Evolutionary conservation across 2,797 vertebrate species (phyloP).

Genomic region (Pantherophis alleghaniensis): DNA sequence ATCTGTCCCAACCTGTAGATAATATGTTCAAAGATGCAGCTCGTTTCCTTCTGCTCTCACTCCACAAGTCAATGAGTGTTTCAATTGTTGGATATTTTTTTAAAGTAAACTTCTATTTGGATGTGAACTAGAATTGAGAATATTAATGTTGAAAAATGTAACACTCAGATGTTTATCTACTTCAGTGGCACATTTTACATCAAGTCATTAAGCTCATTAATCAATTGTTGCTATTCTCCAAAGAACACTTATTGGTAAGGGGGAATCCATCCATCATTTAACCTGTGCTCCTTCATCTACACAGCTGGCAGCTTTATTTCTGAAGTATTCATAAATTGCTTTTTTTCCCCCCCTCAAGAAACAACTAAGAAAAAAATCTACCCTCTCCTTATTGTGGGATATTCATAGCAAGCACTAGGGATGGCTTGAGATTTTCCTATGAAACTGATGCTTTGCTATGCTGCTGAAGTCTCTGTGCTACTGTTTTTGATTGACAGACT

Average conservation of each 20-base stretch:
- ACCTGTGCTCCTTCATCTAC: constrained; percentile 11
- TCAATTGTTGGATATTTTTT: neutral
- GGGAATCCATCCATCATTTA: constrained; percentile 16
- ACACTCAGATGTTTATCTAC: neutral
- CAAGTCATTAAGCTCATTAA: constrained; percentile 33
- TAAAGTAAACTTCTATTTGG: neutral
- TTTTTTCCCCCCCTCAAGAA: constrained; percentile 3
- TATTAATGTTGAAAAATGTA: constrained; percentile 13
- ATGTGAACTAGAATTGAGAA: neutral
- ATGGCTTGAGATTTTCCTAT: constrained; percentile 12
- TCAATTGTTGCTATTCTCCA: constrained; percentile 27
- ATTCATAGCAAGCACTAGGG: neutral
- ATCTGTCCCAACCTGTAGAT: neutral
- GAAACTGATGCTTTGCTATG: constrained; percentile 10
- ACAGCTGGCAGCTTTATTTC: constrained; percentile 14
- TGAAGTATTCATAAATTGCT: constrained; percentile 30
- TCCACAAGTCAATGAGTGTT: neutral
- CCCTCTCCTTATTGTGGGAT: neutral
- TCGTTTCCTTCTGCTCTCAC: neutral
- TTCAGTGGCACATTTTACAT: constrained; percentile 13
- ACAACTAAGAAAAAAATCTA: constrained; percentile 30
- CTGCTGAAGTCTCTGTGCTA: constrained; percentile 9
- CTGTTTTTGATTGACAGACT: constrained; percentile 24
- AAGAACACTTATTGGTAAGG: neutral
- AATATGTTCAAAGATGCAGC: neutral